Conservation (phyloP, 2,888 invertebrate species). For the Cactoblastis cactorum region DNA sequence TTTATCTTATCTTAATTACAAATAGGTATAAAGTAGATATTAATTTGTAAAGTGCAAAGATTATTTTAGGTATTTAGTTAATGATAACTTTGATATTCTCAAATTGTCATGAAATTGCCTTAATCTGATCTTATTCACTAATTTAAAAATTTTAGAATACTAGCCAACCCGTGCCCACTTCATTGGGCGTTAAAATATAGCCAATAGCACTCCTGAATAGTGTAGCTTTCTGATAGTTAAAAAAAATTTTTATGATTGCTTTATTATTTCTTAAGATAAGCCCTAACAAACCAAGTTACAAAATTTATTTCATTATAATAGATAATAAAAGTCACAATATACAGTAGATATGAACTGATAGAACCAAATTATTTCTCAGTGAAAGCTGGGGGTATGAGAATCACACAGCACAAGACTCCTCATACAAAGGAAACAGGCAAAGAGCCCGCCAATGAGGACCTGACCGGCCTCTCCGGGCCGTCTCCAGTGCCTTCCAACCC, state of each 20-base stretch:
- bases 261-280: too few relatives aligned
- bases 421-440: constrained; percentile 81
- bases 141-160: too few relatives aligned
- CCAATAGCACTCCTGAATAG: too few relatives aligned
- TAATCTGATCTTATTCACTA: too few relatives aligned
- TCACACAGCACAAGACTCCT: constrained; percentile 90
- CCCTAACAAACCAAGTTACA: too few relatives aligned
- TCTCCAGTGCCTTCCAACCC: constrained; percentile 88
- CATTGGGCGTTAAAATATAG: too few relatives aligned
- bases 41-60: neutral
- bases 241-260: too few relatives aligned
- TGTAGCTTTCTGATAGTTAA: too few relatives aligned
- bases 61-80: neutral
- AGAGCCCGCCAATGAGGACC: constrained; percentile 83
- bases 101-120: too few relatives aligned
- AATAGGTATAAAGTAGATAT: neutral
- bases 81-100: neutral
- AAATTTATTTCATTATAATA: too few relatives aligned
- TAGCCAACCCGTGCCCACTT: too few relatives aligned
- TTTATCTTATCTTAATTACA: neutral
- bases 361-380: constrained; percentile 70
- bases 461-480: constrained; percentile 85
- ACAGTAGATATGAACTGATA: neutral
- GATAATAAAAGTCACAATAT: too few relatives aligned
- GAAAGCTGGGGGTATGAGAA: constrained; percentile 95